phyloP scores from a whole-genome alignment of 2,888 invertebrate species.

The Synanthedon vespiformis region DNA sequence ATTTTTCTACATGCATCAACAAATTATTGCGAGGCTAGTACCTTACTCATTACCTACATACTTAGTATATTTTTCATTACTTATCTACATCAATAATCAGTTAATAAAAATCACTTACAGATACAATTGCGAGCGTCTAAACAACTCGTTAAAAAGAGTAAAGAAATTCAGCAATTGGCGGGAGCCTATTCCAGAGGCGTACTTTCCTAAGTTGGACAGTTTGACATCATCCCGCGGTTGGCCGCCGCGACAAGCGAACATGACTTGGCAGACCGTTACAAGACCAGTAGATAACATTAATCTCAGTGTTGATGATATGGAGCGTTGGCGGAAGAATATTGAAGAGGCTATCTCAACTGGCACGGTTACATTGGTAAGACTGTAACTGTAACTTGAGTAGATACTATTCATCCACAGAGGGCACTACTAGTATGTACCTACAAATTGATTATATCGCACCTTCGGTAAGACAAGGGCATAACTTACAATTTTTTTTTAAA shows the following conservation, averaged over 20 bases:
- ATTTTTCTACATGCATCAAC: slow-evolving; percentile 83
- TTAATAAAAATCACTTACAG: slow-evolving; percentile 25
- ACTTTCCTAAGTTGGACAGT: slow-evolving; percentile 85
- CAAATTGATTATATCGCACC: no score
- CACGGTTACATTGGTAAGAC: slow-evolving; percentile 62
- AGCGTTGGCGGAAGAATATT: slow-evolving; percentile 80
- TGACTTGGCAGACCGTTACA: slow-evolving; percentile 73
- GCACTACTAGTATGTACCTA: no score
- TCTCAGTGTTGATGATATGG: slow-evolving; percentile 75
- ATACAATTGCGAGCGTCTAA: slow-evolving; percentile 82
- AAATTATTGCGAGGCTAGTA: slow-evolving; percentile 55
- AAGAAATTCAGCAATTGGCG: slow-evolving; percentile 73
- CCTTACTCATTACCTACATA: not conserved
- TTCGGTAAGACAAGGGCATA: no score
- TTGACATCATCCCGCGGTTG: slow-evolving; percentile 77
- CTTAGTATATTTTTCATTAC: no score
- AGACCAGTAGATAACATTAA: slow-evolving; percentile 73
- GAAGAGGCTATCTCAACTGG: slow-evolving; percentile 82
- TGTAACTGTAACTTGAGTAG: no score
- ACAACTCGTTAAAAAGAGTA: slow-evolving; percentile 75
- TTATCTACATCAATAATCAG: no score
- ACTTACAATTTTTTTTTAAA: no score
- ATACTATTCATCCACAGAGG: no score
- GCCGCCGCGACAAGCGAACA: slow-evolving; percentile 76
- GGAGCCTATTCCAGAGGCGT: slow-evolving; percentile 80